Evolutionary conservation across 1,140 invertebrate genomes (phyloP).

Genomic region (Dendrolimus kikuchii): DNA sequence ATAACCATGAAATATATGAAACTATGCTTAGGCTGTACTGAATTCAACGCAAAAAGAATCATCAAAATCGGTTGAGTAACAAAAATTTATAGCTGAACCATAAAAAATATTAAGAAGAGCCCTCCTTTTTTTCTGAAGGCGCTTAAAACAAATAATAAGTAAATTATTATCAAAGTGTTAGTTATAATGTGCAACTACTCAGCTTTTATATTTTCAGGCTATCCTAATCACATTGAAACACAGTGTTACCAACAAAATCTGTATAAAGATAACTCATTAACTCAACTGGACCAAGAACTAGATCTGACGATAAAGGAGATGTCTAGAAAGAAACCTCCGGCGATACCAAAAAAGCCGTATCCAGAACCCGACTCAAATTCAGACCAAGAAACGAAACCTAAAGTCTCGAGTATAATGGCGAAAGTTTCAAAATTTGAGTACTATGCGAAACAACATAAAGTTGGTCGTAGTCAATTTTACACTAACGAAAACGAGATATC

Average conservation of each 20-base stretch:
- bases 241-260: conserved; percentile 59
- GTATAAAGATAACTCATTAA: conserved; percentile 49
- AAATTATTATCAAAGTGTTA: too few relatives aligned
- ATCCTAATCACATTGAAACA: conserved; percentile 40
- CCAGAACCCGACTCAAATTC: conserved; percentile 53
- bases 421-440: conserved; percentile 77
- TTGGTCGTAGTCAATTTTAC: conserved; percentile 50
- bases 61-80: too few relatives aligned
- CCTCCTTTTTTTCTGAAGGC: too few relatives aligned
- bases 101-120: too few relatives aligned
- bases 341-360: conserved; percentile 56
- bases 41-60: too few relatives aligned
- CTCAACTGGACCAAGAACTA: conserved; percentile 59
- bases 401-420: conserved; percentile 71
- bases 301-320: conserved; percentile 64
- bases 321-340: conserved; percentile 60
- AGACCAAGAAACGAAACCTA: conserved; percentile 51
- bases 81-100: too few relatives aligned
- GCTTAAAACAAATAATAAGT: too few relatives aligned
- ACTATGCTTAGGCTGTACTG: too few relatives aligned
- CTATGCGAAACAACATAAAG: conserved; percentile 72
- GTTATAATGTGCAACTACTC: neutral
- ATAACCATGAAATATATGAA: too few relatives aligned
- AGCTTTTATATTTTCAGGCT: conserved; percentile 31
- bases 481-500: conserved; percentile 71